Base-by-base conservation (phyloP, 92 coral and sea anemone genomes). In the Parazoanthus darwini region DNA sequence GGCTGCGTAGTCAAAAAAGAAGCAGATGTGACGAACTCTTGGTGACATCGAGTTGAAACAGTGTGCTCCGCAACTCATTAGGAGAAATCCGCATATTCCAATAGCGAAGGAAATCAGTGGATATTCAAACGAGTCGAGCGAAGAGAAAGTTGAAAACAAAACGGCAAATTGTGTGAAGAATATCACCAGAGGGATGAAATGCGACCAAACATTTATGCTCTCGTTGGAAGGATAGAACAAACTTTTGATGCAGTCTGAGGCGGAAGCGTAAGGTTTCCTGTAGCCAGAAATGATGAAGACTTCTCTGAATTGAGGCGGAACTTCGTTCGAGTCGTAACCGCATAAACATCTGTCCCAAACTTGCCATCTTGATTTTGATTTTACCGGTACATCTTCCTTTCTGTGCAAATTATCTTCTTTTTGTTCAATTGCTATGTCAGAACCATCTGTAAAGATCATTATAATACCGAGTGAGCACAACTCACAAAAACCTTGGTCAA, bases 31-130 rank as follows among this genome's bases (percentile, higher is more conserved):
- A 22, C 99, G 93, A 5, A 92, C 91, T 79, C 99, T 84, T 0
- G 99, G 99, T 67, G 99, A 97, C 99, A 97, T 97, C 42, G 95
- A 97, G 54, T 97, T 97, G 76, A 97, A 97, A 72, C 94, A 96
- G 86, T 97, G 99, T 16, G 99, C 98, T 11, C 99, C 98, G 1
- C 95, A 94, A 85, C 99, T 97, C 99, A 97, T 97, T 77, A 94
- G 84, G 33, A 94, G 88, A 81, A 97, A 97, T 3, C 98, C 98
- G 78, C 99, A 97, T 63, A 95, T 95, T 59, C 99, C 96, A 37
- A 95, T 46, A 5, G 99, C 98, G 75, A 95, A 95, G 50, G 98
- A 95, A 44, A 97, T 67, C 70, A 97, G 81, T 7, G 99, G 99
- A 66, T 92, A 97, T 2, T 77, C 90, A 70, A 93, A 97, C 2